Evolutionary conservation across 2,113 vertebrate genomes (phyloP).

Genomic region (Oncorhynchus kisutch): DNA sequence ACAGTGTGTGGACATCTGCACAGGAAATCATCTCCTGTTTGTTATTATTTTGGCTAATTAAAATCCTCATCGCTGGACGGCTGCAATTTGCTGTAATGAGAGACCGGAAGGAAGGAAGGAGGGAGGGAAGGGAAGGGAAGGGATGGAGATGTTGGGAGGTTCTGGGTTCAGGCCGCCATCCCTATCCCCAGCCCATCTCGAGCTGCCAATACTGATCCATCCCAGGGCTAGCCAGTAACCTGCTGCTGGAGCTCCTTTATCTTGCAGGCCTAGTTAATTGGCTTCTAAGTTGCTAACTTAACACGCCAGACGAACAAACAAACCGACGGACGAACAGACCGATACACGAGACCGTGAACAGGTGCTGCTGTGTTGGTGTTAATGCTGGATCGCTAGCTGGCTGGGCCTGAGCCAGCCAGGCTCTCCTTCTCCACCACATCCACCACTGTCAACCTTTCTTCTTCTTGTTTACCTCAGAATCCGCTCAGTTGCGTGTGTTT

Average conservation of each 20-base stretch:
- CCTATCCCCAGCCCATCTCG: not conserved
- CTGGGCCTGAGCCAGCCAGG: not conserved
- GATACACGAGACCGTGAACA: not conserved
- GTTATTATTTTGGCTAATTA: conserved; percentile 51
- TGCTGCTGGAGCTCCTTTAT: conserved; percentile 3
- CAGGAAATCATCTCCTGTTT: conserved; percentile 30
- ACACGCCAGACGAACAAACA: conserved; percentile 10
- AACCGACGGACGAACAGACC: not conserved
- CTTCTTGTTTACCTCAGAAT: not conserved
- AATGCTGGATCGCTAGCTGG: not conserved
- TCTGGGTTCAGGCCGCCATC: not conserved
- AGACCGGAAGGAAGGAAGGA: conserved; percentile 3
- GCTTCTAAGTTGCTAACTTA: not conserved
- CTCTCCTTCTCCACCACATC: not conserved
- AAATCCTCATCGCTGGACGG: conserved; percentile 27
- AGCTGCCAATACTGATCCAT: conserved; percentile 12
- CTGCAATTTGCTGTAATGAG: conserved; percentile 36
- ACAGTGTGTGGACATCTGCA: conserved; percentile 18
- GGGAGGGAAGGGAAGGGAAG: not conserved
- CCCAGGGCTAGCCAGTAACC: conserved; percentile 21
- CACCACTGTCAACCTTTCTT: not conserved
- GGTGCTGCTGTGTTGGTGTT: not conserved
- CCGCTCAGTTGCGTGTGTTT: not conserved
- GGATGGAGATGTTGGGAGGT: not conserved
- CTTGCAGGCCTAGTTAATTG: conserved; percentile 17